Evolutionary conservation across 2,888 invertebrate species (phyloP), one percentile per base, ranked within the genome.

Genomic region (Listrodromus nycthemerus): DNA sequence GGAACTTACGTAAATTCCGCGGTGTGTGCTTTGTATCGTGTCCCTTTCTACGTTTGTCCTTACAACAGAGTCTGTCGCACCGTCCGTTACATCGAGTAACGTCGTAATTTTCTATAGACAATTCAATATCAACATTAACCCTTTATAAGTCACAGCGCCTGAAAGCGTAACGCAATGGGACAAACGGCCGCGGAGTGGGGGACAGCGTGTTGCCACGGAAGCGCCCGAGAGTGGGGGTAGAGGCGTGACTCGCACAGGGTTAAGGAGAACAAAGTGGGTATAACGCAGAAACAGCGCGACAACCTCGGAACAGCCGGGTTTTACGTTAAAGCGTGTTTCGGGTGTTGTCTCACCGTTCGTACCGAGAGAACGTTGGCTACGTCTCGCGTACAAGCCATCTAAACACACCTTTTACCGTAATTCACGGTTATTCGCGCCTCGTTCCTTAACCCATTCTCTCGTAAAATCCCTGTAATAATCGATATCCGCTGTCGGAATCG

Each of bases 401-500:
- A 61, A 61, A 33, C 27, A 61, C 37, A 55, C 24, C 41, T 71
- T 71, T 71, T 41, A 58, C 24, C 21, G 24, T 71, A 71, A 71
- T 71, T 71, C 71, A 71, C 61, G 61, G 45, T 73, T 61, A 73
- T 73, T 61, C 73, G 13, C 45, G 61, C 48, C 61, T 73, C 61
- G 61, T 73, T n/a, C 10, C 45, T 61, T 27, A 16, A 61, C 21
- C 37, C 41, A 55, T 71, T 71, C n/a, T 24, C 10, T 73, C 70
- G 45, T 33, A 16, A 30, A 61, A 16, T 30, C 33, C 61, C 30
- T 33, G 1, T 61, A 61, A 61, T 61, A 61, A 61, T 61, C 61
- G 61, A 61, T 61, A 61, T 61, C 61, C 61, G 45, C 61, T 73
- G n/a, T n/a, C 24, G 41, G 21, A 73, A 8, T 24, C 61, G 30